Base-by-base conservation (phyloP, 2,113 vertebrate genomes). In the Salvelinus namaycush region DNA sequence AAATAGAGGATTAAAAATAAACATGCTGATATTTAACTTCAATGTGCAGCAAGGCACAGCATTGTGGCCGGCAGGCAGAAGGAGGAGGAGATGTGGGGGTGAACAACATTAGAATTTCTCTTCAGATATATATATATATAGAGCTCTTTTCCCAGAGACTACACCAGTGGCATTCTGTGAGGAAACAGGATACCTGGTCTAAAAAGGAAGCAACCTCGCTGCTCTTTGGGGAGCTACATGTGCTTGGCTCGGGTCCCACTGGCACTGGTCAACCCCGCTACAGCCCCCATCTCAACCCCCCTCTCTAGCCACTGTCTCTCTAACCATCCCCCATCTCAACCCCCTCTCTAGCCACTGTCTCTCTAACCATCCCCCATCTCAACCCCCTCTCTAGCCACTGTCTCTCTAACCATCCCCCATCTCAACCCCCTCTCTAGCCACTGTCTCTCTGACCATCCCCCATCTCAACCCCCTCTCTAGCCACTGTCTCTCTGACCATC, bases 151-250 rank as follows among this genome's bases (percentile, higher is more conserved):
- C 92, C 82, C 87, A 91, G 91, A 92, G 91, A 81, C 75, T 73
- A 4, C 72, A 75, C 79, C 68, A 79, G 68, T 82, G 89, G 83
- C 84, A 89, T 90, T 89, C 85, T 79, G 84, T 79, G 82, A 78
- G 81, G 93, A 92, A 93, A 94, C 87, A 16, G 74, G 91, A 94
- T 87, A 88, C 84, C 26, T 8, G 81, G 57, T 81, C 85, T 87
- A 84, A 87, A 88, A 81, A 18, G 18, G 79, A 83, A 80, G 84
- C 70, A 74, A 76, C 85, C 54, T 62, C 64, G 70, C 22, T 76
- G 73, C 70, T 86, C 74, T 54, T n/a, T 67, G 71, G 83, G 76
- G 79, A 83, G 83, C 51, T 16, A 54, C 75, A 77, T 59, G 79
- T 84, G 84, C 51, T 73, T 70, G 0, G 39, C 79, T 78, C 60